phyloP scores from a whole-genome alignment of 2,888 invertebrate species.

The Ectemnius continuus region DNA sequence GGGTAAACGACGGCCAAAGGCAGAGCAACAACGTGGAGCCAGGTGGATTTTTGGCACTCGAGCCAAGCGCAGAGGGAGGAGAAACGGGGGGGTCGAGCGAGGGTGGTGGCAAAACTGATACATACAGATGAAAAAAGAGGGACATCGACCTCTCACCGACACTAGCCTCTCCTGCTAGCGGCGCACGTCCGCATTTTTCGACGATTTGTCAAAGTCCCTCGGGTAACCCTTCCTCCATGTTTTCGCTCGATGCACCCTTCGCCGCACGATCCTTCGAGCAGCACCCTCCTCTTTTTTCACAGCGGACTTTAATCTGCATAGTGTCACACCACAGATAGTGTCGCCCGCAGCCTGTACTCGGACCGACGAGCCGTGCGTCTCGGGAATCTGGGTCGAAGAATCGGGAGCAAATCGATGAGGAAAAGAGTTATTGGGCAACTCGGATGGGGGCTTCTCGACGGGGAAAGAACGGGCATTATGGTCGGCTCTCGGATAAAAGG shows the following conservation, averaged over 20 bases:
- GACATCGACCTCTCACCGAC: conserved; percentile 45
- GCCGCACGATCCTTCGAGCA: conserved; percentile 13
- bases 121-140: conserved; percentile 42
- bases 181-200: conserved; percentile 67
- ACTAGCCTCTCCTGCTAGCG: conserved; percentile 22
- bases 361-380: conserved; percentile 27
- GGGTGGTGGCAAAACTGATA: conserved; percentile 13
- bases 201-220: conserved; percentile 75
- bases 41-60: conserved; percentile 44
- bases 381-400: conserved; percentile 51
- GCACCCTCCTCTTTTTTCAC: conserved; percentile 54
- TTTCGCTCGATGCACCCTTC: conserved; percentile 10
- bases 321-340: conserved; percentile 62
- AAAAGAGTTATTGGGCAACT: not conserved
- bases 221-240: conserved; percentile 30
- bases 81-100: conserved; percentile 19
- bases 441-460: too few relatives aligned
- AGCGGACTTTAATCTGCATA: conserved; percentile 74
- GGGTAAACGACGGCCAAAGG: conserved; percentile 21
- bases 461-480: too few relatives aligned
- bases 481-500: too few relatives aligned
- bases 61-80: conserved; percentile 32
- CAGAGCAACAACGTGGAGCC: conserved; percentile 27
- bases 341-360: conserved; percentile 55
- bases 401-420: conserved; percentile 28